phyloP scores from a whole-genome alignment of 2,113 vertebrate genomes.

The Lontra canadensis region DNA sequence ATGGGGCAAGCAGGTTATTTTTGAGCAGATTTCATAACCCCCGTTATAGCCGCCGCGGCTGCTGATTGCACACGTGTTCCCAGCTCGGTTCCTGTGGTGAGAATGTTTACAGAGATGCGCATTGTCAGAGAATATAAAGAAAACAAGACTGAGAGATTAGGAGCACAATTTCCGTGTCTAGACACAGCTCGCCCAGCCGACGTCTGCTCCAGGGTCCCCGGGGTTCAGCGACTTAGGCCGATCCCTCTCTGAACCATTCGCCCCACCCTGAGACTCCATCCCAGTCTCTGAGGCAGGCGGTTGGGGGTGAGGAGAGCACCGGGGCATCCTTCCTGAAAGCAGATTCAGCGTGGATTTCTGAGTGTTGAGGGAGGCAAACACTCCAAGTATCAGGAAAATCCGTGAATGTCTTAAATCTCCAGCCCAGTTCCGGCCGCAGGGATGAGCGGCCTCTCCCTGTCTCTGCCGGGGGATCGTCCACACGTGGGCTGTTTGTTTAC shows the following conservation, averaged over 20 bases:
- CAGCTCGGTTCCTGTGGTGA: slow-evolving; percentile 39
- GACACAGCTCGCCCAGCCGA: background rate
- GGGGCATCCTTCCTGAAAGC: background rate
- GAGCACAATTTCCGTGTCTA: slow-evolving; percentile 71
- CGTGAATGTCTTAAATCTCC: background rate
- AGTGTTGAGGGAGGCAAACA: background rate
- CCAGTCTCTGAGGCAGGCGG: background rate
- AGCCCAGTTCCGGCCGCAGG: background rate
- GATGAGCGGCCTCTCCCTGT: background rate
- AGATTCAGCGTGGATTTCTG: background rate
- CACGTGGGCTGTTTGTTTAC: background rate
- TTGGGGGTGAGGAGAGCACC: background rate
- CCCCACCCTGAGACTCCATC: background rate
- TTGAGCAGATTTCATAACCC: slow-evolving; percentile 68
- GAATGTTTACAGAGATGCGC: slow-evolving; percentile 60
- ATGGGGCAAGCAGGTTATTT: slow-evolving; percentile 74
- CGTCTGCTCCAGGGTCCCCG: slow-evolving; percentile 23
- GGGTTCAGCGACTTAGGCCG: slow-evolving; percentile 1
- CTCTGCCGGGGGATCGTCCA: background rate
- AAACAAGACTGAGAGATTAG: slow-evolving; percentile 54
- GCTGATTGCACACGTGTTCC: slow-evolving; percentile 73
- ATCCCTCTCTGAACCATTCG: background rate
- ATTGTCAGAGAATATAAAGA: slow-evolving; percentile 44
- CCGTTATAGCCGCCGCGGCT: slow-evolving; percentile 40
- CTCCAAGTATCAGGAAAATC: background rate